Evolutionary conservation across 1,140 invertebrate genomes (phyloP).

Genomic region (Helicoverpa armigera): DNA sequence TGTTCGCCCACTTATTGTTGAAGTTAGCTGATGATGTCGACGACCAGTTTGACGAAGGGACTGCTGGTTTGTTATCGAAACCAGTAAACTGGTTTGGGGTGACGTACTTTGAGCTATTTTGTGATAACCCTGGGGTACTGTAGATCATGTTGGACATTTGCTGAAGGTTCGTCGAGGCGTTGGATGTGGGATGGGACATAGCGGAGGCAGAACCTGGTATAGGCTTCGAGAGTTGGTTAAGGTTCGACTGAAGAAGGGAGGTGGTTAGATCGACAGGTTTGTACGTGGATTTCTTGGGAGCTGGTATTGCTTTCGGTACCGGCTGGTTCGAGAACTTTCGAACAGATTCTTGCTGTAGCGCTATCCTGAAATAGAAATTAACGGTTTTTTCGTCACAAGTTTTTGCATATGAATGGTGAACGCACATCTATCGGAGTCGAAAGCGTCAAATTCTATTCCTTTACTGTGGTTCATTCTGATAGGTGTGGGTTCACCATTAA

Average conservation of each 20-base stretch:
- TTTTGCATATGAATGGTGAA: background rate
- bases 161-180: no score
- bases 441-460: no score
- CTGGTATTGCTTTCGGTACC: constrained; percentile 79
- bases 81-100: constrained; percentile 45
- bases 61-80: constrained; percentile 64
- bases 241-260: constrained; percentile 89
- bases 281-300: constrained; percentile 82
- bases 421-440: no score
- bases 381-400: background rate
- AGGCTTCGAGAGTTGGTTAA: constrained; percentile 83
- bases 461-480: no score
- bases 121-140: constrained; percentile 5
- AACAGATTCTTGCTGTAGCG: constrained; percentile 90
- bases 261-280: constrained; percentile 78
- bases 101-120: background rate
- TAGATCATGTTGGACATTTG: background rate
- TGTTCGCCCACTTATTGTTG: constrained; percentile 81
- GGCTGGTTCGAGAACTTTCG: constrained; percentile 88
- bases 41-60: constrained; percentile 50
- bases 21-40: constrained; percentile 54
- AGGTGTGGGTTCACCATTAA: no score
- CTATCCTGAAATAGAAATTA: constrained; percentile 82
- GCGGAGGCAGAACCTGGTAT: constrained; percentile 5
- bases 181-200: background rate